Conservation (phyloP, 2,888 invertebrate genomes). For the Anoplius nigerrimus region DNA sequence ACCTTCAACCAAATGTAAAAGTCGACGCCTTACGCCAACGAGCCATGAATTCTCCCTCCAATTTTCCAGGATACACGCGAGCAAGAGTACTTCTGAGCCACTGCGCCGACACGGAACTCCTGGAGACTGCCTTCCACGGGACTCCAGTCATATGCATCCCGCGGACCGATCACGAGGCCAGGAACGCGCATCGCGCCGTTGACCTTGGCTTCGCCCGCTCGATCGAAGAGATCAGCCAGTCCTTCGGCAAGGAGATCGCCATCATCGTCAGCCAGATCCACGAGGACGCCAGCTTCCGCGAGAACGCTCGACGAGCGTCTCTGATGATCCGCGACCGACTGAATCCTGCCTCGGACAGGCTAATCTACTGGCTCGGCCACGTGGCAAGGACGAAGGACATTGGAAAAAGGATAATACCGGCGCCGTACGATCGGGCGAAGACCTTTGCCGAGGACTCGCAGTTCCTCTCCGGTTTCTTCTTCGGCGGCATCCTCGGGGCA, state of each 20-base stretch:
- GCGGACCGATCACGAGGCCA: conserved; percentile 60
- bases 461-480: conserved; percentile 61
- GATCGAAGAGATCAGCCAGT: conserved; percentile 40
- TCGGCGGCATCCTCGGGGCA: conserved; percentile 57
- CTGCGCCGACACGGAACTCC: conserved; percentile 67
- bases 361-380: conserved; percentile 68
- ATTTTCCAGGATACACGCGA: conserved; percentile 64
- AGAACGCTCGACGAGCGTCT: conserved; percentile 65
- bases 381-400: conserved; percentile 63
- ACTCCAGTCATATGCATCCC: conserved; percentile 71
- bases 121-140: conserved; percentile 69
- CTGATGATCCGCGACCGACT: conserved; percentile 68
- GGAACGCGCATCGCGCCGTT: conserved; percentile 61
- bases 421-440: conserved; percentile 8
- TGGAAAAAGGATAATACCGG: conserved; percentile 52
- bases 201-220: conserved; percentile 62
- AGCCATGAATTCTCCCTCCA: too few species aligned
- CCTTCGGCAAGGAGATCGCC: conserved; percentile 44
- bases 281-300: conserved; percentile 61
- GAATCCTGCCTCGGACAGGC: conserved; percentile 67
- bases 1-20: too few species aligned
- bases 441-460: conserved; percentile 64
- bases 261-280: conserved; percentile 57
- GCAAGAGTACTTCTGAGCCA: conserved; percentile 67
- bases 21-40: too few species aligned